Base-by-base conservation (phyloP, 2,113 vertebrate species). In the Setophaga coronata region DNA sequence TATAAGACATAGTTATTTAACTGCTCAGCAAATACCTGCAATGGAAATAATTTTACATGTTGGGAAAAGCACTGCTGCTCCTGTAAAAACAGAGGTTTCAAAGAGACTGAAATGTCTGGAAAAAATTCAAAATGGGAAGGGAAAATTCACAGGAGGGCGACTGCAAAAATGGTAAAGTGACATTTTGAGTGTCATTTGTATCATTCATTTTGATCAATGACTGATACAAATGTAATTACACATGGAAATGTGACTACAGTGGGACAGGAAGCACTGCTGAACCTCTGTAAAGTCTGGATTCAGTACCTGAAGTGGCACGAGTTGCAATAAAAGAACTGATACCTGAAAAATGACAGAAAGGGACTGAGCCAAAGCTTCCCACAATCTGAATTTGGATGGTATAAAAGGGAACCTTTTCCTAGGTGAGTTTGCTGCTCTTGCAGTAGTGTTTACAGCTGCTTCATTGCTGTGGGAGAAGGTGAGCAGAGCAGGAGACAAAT, bases 61-160 rank as follows among this genome's bases (percentile, higher is more conserved):
- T 78, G 40, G 70, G 69, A 85, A 93, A 93, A 87, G 5, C 23
- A 24, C 18, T 47, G 36, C 20, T 1, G 7, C 14, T 74, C 24
- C 71, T 83, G n/a, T 70, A 36, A 90, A 92, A 89, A 71, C n/a
- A 92, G 42, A 76, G 4, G 20, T 56, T 87, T 94, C 76, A 87
- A 71, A 66, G 66, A 70, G 29, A 61, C 51, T 18, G 31, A 84
- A 65, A 84, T 1, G 2, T 54, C 90, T 92, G 57, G 40, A 89
- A 90, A 34, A 93, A 81, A 62, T 84, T 89, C 45, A 51, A 38
- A 50, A 48, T 54, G 19, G 18, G 70, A 89, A 71, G n/a, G 20
- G 19, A 87, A 91, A 87, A 66, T 48, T 79, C 0, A 0, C 25
- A 54, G 43, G 33, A 76, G 23, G 2, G 18, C 1, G 3, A 31